Conservation (phyloP, 2,797 vertebrate genomes). For the Scolopax bukidnonensis region DNA sequence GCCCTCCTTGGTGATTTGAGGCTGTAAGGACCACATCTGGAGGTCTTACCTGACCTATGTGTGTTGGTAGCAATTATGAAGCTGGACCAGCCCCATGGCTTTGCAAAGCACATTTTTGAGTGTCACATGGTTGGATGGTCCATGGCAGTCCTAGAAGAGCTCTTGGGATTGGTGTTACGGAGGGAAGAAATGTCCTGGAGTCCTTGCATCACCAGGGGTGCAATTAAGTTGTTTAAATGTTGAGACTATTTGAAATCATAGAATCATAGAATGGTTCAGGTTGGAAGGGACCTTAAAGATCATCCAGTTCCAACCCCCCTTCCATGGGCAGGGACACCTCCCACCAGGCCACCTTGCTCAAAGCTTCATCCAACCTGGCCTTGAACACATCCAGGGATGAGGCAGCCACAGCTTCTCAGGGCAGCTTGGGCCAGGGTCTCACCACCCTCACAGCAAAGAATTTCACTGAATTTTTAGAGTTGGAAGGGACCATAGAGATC, state of each 20-base stretch:
- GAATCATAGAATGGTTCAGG: not conserved
- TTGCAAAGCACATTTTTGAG: not conserved
- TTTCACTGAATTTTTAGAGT: too few relatives aligned
- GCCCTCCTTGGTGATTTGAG: not conserved
- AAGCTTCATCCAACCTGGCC: too few relatives aligned
- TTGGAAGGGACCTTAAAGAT: not conserved
- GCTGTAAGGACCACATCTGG: not conserved
- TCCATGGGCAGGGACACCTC: not conserved
- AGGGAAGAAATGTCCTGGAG: not conserved
- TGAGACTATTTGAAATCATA: not conserved
- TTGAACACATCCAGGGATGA: too few relatives aligned
- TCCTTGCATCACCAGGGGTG: not conserved
- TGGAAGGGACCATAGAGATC: too few relatives aligned
- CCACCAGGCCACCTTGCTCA: too few relatives aligned
- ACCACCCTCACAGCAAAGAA: too few relatives aligned
- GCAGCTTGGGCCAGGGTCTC: too few relatives aligned
- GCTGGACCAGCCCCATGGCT: not conserved
- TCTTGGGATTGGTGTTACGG: not conserved
- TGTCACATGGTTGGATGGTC: not conserved
- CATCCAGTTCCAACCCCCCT: not conserved
- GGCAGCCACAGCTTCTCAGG: too few relatives aligned
- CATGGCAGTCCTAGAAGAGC: not conserved
- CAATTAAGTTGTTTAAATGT: not conserved
- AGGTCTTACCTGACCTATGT: not conserved
- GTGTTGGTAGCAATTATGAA: not conserved